Evolutionary conservation across 1,140 invertebrate species (phyloP).

Genomic region (Telenomus remus): DNA sequence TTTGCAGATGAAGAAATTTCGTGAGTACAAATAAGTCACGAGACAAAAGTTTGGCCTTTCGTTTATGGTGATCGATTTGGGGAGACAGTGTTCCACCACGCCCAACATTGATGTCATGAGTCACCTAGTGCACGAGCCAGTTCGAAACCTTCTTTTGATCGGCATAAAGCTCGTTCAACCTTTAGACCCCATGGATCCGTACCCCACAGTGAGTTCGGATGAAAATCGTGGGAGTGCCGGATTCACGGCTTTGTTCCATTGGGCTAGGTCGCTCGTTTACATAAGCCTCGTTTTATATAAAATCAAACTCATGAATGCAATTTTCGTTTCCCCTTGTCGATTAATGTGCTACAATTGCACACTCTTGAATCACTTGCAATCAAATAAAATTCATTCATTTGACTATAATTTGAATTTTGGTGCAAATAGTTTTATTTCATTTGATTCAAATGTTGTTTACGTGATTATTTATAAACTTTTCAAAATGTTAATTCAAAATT

Average conservation of each 20-base stretch:
- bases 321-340: neutral
- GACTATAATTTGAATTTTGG: too few relatives aligned
- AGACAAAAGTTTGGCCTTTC: constrained; percentile 3
- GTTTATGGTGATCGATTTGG: constrained; percentile 29
- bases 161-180: constrained; percentile 19
- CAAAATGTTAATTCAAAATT: too few relatives aligned
- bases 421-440: too few relatives aligned
- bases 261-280: constrained; percentile 44
- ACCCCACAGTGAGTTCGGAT: constrained; percentile 29
- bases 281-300: constrained; percentile 29
- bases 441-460: too few relatives aligned
- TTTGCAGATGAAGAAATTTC: constrained; percentile 2
- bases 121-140: constrained; percentile 23
- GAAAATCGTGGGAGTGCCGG: constrained; percentile 40
- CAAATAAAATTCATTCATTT: too few relatives aligned
- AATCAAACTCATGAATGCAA: neutral
- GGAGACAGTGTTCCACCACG: constrained; percentile 29
- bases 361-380: neutral
- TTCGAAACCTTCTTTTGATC: constrained; percentile 32
- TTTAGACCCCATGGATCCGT: constrained; percentile 11
- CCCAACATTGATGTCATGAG: constrained; percentile 27
- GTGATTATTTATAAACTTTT: too few relatives aligned
- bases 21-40: neutral
- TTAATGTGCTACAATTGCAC: neutral
- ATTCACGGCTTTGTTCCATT: constrained; percentile 36